Base-by-base conservation (phyloP, 2,888 invertebrate genomes). In the Lepeophtheirus nordmannii region DNA sequence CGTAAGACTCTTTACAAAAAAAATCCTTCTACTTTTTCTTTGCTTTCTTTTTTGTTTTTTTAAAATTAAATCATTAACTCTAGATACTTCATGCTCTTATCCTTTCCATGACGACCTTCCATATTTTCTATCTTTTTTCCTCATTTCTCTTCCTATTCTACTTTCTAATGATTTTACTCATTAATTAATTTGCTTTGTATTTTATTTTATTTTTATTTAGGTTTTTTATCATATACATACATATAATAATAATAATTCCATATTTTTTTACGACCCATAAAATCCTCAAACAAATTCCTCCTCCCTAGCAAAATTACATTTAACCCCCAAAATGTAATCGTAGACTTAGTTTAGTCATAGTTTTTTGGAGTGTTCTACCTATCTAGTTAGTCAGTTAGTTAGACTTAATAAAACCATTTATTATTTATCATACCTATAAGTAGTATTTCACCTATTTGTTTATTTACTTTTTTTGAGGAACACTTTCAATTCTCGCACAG, bases 401-500 rank as follows among this genome's bases (percentile, higher is more conserved):
- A 30, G 30, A 5, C 30, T 30, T 30, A 5, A 30, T 5, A 30
- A 30, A 7, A 30, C 30, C 7, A 30, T 30, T 30, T 5, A 30
- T 30, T 30, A 30, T 30, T 30, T 7, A 30, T 30, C 7, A n/a
- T n/a, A n/a, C n/a, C n/a, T n/a, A n/a, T n/a, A n/a, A n/a, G n/a
- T n/a, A n/a, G 11, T 41, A 11, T 46, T 46, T 17, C 53, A 14
- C 53, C 53, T 46, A n/a, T 46, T 46, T 46, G n/a, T 5, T 46
- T 11, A 41, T 14, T 41, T 41, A 10, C 11, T 41, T 41, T 41
- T 46, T 46, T 46, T 46, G 53, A 46, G 53, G 53, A 46, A 46
- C 53, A 46, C 14, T 46, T 46, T 46, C 53, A 46, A 46, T 46
- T 46, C 53, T 46, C 53, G 53, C n/a, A 30, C 30, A 30, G 30